A percentile compares a stretch with the other conserved stretches of the same genome.
These are phyloP conservation scores for Gorsachius magnificus DNA, from an alignment of 2,797 vertebrate species.

Conservation along the genomic window DNA sequence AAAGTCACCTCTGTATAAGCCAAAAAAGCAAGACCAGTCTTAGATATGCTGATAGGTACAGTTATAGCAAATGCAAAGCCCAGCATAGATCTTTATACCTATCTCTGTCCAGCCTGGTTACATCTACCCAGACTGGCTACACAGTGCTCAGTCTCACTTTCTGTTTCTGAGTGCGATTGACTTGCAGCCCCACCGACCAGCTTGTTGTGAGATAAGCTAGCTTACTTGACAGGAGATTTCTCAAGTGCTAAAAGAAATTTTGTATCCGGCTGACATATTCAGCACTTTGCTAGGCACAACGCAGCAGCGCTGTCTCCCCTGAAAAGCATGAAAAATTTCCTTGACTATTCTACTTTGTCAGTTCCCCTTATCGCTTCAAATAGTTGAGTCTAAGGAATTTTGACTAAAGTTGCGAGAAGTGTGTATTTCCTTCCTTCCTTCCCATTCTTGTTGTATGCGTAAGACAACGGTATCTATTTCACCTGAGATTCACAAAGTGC, in stretches of 20 bases:
- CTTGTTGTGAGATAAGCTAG: not conserved
- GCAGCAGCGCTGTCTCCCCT: rapidly evolving
- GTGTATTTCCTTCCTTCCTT: too few species aligned
- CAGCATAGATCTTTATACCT: too few species aligned
- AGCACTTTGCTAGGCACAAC: not conserved
- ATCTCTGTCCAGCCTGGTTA: not conserved
- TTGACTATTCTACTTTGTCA: not conserved
- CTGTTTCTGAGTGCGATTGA: not conserved
- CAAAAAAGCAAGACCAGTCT: not conserved
- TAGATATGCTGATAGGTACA: not conserved
- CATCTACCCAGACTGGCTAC: not conserved
- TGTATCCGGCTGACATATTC: not conserved
- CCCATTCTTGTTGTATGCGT: not conserved
- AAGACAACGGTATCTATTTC: not conserved
- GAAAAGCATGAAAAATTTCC: not conserved
- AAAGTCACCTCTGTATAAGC: not conserved
- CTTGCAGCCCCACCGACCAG: not conserved
- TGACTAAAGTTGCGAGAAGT: not conserved
- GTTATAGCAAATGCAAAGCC: not conserved
- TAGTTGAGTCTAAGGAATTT: not conserved
- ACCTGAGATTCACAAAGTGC: not conserved
- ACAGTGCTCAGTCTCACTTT: not conserved
- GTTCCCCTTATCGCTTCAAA: not conserved
- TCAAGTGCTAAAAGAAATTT: not conserved
- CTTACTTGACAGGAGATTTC: not conserved